Base-by-base conservation (phyloP, 64 coral and sea anemone genomes). In the Stylophora pistillata region DNA sequence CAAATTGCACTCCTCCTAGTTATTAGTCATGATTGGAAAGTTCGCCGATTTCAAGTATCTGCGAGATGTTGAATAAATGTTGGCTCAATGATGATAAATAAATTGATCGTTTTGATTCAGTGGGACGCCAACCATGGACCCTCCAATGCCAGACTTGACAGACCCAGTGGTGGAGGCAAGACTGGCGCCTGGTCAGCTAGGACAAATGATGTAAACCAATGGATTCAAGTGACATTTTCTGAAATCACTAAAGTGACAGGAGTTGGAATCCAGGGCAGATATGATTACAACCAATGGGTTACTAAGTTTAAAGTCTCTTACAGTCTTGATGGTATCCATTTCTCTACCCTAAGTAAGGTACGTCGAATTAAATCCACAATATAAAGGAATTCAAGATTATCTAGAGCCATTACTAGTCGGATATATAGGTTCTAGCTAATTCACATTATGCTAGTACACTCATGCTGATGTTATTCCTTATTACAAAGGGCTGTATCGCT, bases 191-290 rank as follows among this genome's bases (percentile, higher is more conserved):
- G 71, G 71, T 73, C 71, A 2, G 20, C 71, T 14, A 73, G 6
- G 32, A 32, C 28, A 73, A 73, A 73, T 34, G 31, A 73, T 73
- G 15, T 12, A 73, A 73, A 73, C 29, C 71, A 73, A 29, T 73
- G 71, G 71, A 73, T 73, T 73, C 30, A 73, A 73, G 71, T 73
- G 15, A 73, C 29, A 30, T 73, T 73, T 73, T 17, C 10, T 73
- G 71, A 34, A 31, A 15, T 16, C 71, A 73, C 71, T 30, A 30
- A 73, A 73, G 71, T 73, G 32, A 73, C 71, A 25, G 4, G 15
- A 73, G 29, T 73, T 0, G 71, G 71, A 73, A 73, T 73, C 30
- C 71, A 73, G 10, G 71, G 71, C 71, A 73, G 71, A 73, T 73
- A 30, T 73, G 71, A 73, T 30, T 3, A 15, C 28, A 13, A 73